Percentiles rank a stretch among this genome's conserved stretches.
These are phyloP conservation scores for Phortica magna DNA, from an alignment of 2,888 invertebrate species.

Conservation along the genomic window DNA sequence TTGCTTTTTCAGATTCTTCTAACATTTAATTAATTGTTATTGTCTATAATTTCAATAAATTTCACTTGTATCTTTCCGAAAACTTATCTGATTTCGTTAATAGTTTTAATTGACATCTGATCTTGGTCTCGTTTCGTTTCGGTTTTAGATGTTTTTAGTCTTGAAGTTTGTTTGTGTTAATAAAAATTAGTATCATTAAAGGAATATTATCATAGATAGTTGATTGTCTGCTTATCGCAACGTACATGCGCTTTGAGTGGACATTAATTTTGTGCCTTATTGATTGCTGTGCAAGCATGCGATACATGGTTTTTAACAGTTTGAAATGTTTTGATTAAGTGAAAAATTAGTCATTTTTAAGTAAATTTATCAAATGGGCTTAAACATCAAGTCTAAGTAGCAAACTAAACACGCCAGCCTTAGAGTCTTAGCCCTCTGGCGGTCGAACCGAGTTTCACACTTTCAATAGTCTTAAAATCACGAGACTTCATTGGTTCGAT, in stretches of 20 bases:
- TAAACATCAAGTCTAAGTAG: not conserved
- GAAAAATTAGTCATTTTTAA: no score
- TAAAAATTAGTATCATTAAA: conserved; percentile 34
- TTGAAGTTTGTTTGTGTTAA: not conserved
- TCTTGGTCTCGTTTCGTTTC: conserved; percentile 16
- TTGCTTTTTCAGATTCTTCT: conserved; percentile 27
- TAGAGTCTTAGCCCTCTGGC: no score
- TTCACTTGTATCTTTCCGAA: conserved; percentile 31
- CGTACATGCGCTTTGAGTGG: not conserved
- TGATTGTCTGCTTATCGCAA: not conserved
- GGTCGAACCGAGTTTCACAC: no score
- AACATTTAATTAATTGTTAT: conserved; percentile 73
- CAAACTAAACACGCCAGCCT: not conserved
- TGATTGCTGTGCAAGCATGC: not conserved
- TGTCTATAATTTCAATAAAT: conserved; percentile 69
- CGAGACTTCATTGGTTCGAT: no score
- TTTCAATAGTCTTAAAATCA: no score
- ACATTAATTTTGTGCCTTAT: not conserved
- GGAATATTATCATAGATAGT: conserved; percentile 23
- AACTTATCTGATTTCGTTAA: conserved; percentile 29
- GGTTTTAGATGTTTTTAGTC: not conserved
- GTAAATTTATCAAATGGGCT: no score
- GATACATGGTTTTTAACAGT: not conserved
- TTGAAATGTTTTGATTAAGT: not conserved
- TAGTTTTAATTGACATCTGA: conserved; percentile 29